These are phyloP conservation scores for Pterocles orientalis DNA, from an alignment of 2,113 vertebrate genomes.

Conservation along the genomic window DNA sequence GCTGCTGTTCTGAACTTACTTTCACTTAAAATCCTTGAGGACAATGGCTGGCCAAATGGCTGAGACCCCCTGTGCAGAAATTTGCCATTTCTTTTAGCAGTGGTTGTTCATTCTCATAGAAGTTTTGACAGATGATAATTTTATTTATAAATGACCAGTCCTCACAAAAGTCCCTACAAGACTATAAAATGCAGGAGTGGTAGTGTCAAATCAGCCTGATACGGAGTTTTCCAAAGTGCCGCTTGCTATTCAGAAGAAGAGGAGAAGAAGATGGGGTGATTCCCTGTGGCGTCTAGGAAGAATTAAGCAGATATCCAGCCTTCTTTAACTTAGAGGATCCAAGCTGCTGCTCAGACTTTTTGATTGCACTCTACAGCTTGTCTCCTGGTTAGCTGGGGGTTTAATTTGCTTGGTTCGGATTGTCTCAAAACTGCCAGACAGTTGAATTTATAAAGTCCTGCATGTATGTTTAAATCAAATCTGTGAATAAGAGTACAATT, in stretches of 20 bases:
- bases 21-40: background rate
- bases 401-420: background rate
- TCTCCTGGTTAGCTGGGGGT: background rate
- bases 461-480: background rate
- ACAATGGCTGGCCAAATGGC: background rate
- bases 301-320: background rate
- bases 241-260: background rate
- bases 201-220: background rate
- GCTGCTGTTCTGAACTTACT: background rate
- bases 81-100: background rate
- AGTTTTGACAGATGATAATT: background rate
- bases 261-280: background rate
- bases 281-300: background rate
- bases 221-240: background rate
- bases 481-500: background rate
- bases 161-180: background rate
- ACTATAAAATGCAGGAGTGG: background rate
- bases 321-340: background rate
- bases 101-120: background rate
- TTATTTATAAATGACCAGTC: background rate
- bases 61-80: background rate
- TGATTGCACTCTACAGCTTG: background rate
- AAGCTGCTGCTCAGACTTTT: background rate
- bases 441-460: background rate
- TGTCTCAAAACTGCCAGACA: background rate